Conservation (phyloP, 1,140 invertebrate genomes). For the Heliconius nattereri region DNA sequence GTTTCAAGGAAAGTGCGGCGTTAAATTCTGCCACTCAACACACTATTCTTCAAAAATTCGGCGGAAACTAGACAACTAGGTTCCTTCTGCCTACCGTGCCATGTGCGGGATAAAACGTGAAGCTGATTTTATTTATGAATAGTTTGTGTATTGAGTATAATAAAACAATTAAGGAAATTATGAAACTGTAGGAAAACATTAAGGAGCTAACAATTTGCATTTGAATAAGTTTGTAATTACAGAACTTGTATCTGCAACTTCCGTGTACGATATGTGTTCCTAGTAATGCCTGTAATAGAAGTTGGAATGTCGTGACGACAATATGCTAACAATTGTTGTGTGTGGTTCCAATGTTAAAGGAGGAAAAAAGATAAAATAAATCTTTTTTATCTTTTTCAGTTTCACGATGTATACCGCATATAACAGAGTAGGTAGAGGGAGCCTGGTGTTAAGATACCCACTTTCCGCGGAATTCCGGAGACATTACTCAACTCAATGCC, state of each 20-base stretch:
- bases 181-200: conserved; percentile 20
- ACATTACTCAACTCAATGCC: too few species aligned
- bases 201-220: conserved; percentile 23
- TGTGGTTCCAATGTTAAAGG: not conserved
- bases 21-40: too few species aligned
- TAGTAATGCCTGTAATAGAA: not conserved
- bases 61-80: too few species aligned
- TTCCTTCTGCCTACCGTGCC: too few species aligned
- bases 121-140: too few species aligned
- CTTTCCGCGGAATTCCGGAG: too few species aligned
- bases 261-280: not conserved
- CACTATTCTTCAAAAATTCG: too few species aligned
- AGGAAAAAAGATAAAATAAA: not conserved
- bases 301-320: not conserved
- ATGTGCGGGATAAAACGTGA: too few species aligned
- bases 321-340: conserved; percentile 1
- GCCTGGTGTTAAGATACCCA: not conserved
- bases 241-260: conserved; percentile 5
- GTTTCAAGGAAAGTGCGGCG: too few species aligned
- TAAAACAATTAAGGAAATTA: not conserved
- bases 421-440: not conserved
- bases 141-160: not conserved
- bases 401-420: not conserved
- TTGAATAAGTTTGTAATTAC: conserved; percentile 17
- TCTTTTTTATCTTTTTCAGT: not conserved